phyloP scores from a whole-genome alignment of 2,888 invertebrate species.

The Sarcophaga caerulescens region DNA sequence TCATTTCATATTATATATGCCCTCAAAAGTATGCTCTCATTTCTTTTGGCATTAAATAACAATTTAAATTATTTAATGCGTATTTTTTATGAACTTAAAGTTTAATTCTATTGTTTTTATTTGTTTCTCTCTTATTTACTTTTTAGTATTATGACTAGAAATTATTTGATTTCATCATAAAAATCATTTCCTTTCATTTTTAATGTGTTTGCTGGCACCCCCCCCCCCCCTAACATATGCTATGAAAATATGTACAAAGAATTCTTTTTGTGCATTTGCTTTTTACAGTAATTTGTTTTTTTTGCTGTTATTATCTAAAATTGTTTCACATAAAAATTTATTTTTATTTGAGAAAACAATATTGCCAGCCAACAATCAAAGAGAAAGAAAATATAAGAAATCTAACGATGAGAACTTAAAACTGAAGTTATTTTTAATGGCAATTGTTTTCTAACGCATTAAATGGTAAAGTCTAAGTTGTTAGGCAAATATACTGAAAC shows the following conservation, averaged over 20 bases:
- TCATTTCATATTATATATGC: no score
- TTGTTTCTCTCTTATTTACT: no score
- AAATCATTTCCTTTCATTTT: neutral
- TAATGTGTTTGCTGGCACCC: neutral
- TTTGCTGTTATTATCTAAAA: slow-evolving; percentile 56
- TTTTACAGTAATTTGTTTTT: slow-evolving; percentile 47
- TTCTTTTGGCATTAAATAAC: no score
- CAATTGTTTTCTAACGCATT: slow-evolving; percentile 30
- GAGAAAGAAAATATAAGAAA: neutral
- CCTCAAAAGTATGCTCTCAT: no score
- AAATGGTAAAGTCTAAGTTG: no score
- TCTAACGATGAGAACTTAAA: neutral
- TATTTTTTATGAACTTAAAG: no score
- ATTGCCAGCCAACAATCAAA: slow-evolving; percentile 15
- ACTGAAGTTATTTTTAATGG: slow-evolving; percentile 38
- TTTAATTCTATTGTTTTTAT: no score
- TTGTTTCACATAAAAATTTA: slow-evolving; percentile 62
- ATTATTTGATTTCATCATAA: no score
- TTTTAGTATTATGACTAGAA: no score
- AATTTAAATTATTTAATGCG: no score
- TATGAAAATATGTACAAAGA: neutral
- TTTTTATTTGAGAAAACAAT: slow-evolving; percentile 57
- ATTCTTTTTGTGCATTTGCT: neutral
- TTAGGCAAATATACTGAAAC: no score
- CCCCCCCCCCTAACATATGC: neutral